These are phyloP conservation scores for Synergus itoensis DNA, from an alignment of 2,888 invertebrate species.

Conservation along the genomic window DNA sequence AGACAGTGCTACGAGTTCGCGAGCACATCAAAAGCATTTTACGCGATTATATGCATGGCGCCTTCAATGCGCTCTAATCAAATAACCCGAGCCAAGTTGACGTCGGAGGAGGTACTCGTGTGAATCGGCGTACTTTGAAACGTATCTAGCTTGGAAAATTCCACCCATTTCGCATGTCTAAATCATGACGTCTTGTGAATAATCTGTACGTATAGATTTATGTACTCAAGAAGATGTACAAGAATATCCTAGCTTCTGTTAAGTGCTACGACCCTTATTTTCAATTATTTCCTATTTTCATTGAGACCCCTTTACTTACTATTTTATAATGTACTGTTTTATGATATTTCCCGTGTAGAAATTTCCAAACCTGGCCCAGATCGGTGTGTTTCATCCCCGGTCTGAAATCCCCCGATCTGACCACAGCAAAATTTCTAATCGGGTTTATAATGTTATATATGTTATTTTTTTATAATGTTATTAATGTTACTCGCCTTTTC, in stretches of 20 bases:
- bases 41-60: conserved; percentile 72
- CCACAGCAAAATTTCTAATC: no score
- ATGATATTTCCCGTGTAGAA: no score
- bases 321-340: no score
- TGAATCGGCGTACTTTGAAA: conserved; percentile 62
- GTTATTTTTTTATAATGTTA: no score
- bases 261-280: no score
- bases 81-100: conserved; percentile 64
- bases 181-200: not conserved
- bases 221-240: not conserved
- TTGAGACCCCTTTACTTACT: no score
- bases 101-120: conserved; percentile 45
- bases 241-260: not conserved
- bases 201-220: not conserved
- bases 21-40: conserved; percentile 72
- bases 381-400: no score
- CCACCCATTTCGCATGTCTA: conserved; percentile 15
- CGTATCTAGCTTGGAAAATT: conserved; percentile 59
- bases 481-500: no score
- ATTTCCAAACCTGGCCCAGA: no score
- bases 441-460: no score
- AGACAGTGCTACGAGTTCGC: conserved; percentile 59
- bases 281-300: no score
- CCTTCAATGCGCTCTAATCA: conserved; percentile 71
- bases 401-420: no score